These are phyloP conservation scores for Amphipyra berbera DNA, from an alignment of 2,888 invertebrate species.

Conservation along the genomic window DNA sequence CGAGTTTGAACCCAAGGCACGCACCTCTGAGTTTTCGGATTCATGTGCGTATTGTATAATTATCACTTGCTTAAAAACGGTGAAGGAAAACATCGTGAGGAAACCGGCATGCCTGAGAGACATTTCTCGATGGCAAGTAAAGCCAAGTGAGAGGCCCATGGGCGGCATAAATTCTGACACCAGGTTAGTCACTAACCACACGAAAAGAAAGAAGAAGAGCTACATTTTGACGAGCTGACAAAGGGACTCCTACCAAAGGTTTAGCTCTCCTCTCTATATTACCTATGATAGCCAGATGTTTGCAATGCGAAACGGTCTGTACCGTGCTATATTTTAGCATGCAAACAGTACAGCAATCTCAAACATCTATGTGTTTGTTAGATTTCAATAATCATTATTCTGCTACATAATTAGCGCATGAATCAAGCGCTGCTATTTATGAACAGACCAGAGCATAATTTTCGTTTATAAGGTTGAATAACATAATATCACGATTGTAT, in stretches of 20 bases:
- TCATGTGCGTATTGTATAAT: no score
- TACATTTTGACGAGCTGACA: no score
- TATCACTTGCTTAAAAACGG: no score
- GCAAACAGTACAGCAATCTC: constrained; percentile 40
- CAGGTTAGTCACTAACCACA: no score
- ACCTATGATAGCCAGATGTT: constrained; percentile 27
- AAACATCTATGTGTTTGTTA: constrained; percentile 14
- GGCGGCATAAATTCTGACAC: no score
- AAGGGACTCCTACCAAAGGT: constrained; percentile 18
- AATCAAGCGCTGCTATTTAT: constrained; percentile 30
- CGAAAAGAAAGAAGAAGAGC: no score
- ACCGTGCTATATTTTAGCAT: constrained; percentile 40
- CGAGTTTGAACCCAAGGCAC: no score
- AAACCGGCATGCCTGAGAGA: no score
- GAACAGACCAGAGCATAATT: constrained; percentile 1
- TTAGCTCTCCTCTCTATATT: constrained; percentile 16
- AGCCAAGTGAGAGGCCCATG: no score
- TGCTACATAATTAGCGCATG: constrained; percentile 37
- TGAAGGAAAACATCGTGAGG: no score
- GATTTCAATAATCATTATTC: constrained; percentile 42
- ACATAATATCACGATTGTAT: neutral
- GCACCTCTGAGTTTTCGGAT: no score
- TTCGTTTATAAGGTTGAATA: constrained; percentile 11
- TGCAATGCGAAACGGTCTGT: constrained; percentile 28
- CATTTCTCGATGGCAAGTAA: no score